Percentiles rank a stretch among this genome's conserved stretches.
Conservation (phyloP, 2,888 invertebrate genomes). For the Cerceris rybyensis region DNA sequence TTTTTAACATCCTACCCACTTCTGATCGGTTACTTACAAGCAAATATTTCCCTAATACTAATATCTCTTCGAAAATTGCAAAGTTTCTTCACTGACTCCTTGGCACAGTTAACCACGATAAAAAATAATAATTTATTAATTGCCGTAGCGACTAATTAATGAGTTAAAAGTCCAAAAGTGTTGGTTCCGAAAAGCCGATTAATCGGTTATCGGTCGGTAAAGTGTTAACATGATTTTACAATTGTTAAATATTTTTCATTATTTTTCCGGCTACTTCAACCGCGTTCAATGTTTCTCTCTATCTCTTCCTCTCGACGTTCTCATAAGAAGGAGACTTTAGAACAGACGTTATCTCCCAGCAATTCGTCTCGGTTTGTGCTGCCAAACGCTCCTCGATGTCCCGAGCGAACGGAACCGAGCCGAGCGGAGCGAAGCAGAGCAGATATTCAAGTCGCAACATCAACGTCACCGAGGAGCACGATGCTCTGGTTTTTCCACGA, state of each 20-base stretch:
- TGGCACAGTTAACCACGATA: too few relatives aligned
- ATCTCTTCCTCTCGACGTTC: not conserved
- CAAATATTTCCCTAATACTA: too few relatives aligned
- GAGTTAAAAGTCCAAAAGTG: too few relatives aligned
- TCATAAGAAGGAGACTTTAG: not conserved
- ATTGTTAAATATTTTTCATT: not conserved
- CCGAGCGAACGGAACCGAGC: slow-evolving; percentile 32
- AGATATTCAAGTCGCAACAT: slow-evolving; percentile 18
- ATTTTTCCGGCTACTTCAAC: slow-evolving; percentile 11
- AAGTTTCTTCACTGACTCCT: too few relatives aligned
- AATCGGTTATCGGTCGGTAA: too few relatives aligned
- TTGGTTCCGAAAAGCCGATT: too few relatives aligned
- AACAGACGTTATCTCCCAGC: slow-evolving; percentile 7
- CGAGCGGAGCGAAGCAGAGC: not conserved
- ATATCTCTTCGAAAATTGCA: too few relatives aligned
- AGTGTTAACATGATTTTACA: too few relatives aligned
- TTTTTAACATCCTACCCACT: too few relatives aligned
- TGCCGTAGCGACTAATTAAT: too few relatives aligned
- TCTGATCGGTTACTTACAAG: too few relatives aligned
- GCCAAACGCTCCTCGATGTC: slow-evolving; percentile 8
- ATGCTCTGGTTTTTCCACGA: slow-evolving; percentile 19
- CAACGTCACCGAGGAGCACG: not conserved
- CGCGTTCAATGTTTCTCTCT: not conserved
- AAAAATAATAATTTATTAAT: too few relatives aligned
- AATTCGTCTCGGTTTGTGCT: slow-evolving; percentile 55